These are phyloP conservation scores for Clamator glandarius DNA, from an alignment of 2,797 vertebrate genomes.

Conservation along the genomic window DNA sequence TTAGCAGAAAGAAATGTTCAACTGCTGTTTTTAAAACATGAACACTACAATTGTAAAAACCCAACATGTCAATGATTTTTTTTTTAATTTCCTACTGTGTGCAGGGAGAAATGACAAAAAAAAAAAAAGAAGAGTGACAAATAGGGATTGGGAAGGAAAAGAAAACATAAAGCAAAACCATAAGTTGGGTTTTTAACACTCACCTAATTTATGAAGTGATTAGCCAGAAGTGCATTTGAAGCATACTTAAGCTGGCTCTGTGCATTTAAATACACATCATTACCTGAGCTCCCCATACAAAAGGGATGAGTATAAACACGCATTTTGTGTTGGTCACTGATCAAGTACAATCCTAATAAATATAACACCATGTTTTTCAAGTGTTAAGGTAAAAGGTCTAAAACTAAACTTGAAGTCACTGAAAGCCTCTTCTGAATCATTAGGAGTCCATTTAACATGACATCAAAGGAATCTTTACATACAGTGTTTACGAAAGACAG, in stretches of 20 bases:
- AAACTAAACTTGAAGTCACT: neutral
- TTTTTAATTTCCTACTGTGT: neutral
- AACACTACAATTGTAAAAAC: conserved; percentile 52
- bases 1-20: conserved; percentile 37
- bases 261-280: conserved; percentile 47
- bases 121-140: neutral
- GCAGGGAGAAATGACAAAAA: neutral
- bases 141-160: neutral
- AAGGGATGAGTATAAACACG: conserved; percentile 19
- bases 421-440: neutral
- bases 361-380: neutral
- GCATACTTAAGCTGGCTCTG: conserved; percentile 63
- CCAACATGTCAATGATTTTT: neutral
- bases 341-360: neutral
- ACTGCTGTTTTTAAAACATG: neutral
- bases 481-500: neutral
- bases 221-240: conserved; percentile 65
- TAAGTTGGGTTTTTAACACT: conserved; percentile 62
- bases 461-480: neutral
- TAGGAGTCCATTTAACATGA: neutral
- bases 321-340: neutral
- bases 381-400: neutral
- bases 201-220: conserved; percentile 63
- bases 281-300: conserved; percentile 35
- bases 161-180: neutral